Evolutionary conservation across 2,888 invertebrate species (phyloP).

Genomic region (Standfussiana lucernea): DNA sequence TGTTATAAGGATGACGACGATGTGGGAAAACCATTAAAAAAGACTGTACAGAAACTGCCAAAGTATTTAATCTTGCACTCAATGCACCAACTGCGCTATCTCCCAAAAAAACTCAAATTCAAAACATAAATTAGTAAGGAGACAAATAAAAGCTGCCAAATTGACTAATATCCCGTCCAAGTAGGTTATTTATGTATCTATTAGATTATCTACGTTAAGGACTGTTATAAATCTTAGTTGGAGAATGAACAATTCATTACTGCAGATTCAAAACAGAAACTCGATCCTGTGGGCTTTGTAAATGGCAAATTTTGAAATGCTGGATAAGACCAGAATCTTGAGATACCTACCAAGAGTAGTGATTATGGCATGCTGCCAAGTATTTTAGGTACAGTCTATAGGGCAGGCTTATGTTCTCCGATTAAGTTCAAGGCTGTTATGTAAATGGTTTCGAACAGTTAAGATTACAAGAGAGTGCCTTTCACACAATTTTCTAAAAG

Average conservation of each 20-base stretch:
- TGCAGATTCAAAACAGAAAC: constrained; percentile 23
- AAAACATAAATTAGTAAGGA: constrained; percentile 16
- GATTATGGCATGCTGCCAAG: constrained; percentile 51
- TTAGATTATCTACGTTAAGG: constrained; percentile 7
- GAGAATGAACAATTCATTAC: constrained; percentile 34
- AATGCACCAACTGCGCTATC: constrained; percentile 3
- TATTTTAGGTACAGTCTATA: constrained; percentile 15
- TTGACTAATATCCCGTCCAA: constrained; percentile 8
- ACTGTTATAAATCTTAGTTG: constrained; percentile 25
- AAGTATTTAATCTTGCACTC: not conserved
- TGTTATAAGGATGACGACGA: not conserved
- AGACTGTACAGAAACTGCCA: not conserved
- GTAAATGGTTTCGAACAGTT: constrained; percentile 26
- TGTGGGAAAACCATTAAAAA: not conserved
- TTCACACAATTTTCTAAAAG: not conserved
- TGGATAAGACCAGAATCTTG: constrained; percentile 20
- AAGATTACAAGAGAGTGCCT: not conserved
- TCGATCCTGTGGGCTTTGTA: constrained; percentile 18
- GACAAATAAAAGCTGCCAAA: constrained; percentile 24
- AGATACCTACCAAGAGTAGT: constrained; percentile 16
- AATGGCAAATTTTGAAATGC: not conserved
- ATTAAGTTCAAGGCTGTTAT: constrained; percentile 41
- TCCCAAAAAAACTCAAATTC: not conserved
- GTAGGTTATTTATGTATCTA: constrained; percentile 17
- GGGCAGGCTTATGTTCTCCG: constrained; percentile 24